Evolutionary conservation across 2,797 vertebrate genomes (phyloP), one percentile per base, ranked within the genome.

Genomic region (Macropus fuliginosus): DNA sequence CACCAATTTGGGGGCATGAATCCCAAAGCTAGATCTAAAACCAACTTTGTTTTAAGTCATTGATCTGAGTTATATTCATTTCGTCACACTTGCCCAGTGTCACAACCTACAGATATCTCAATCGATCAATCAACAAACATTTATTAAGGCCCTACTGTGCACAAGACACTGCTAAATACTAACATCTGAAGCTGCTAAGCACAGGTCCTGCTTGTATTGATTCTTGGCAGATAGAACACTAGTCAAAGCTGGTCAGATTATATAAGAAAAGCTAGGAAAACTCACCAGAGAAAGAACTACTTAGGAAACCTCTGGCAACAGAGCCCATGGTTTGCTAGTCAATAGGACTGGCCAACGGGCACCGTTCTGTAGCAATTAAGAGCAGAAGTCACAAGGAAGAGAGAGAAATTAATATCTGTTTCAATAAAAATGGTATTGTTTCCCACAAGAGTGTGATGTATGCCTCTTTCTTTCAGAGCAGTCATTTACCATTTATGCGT

Each of bases 51-150:
- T 54, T 92, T 90, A 93, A 40, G 24, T 31, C 92, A 92, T 21
- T 59, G 29, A 87, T 50, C n/a, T 96, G 28, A 92, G n/a, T 95
- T 94, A 29, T 92, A 52, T 91, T 90, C 9, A 74, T 91, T 95
- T 96, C 54, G 1, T 93, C 92, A 34, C 13, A 91, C 21, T 54
- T 54, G 28, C 16, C 28, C 3, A 24, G 40, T 81, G 40, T 46
- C 74, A 81, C 21, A 81, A 81, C 18, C 74, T 81, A 81, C 40
- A 87, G 40, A 10, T 87, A 87, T 46, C 40, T 81, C 74, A 81
- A 74, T 81, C 74, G 11, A 46, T 46, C 14, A 46, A 66, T 96
- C 56, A 95, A 59, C 1, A 94, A 1, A 14, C 81, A 29, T 40
- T 96, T 91, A 93, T 74, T 94, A 91, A 89, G 14, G 66, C 94